phyloP scores from a whole-genome alignment of 2,113 vertebrate species.

The Aspiorhynchus laticeps region DNA sequence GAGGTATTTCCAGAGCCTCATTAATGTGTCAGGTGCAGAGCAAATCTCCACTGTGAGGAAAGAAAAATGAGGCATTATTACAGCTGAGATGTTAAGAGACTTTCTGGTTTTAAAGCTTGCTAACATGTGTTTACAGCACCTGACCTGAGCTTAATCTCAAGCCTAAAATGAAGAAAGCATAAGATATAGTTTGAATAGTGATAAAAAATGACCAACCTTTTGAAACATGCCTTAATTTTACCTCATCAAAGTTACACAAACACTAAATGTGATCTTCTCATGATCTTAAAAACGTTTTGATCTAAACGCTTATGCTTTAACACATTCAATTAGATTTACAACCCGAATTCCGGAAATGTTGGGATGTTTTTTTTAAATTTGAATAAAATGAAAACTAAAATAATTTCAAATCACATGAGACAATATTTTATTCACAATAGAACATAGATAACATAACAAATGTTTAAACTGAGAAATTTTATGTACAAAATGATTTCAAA shows the following conservation, averaged over 20 bases:
- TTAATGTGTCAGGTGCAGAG: slow-evolving; percentile 52
- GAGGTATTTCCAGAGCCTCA: slow-evolving; percentile 45
- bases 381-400: too few relatives aligned
- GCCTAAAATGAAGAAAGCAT: not conserved
- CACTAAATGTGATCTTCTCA: not conserved
- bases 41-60: slow-evolving; percentile 46
- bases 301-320: not conserved
- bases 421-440: too few relatives aligned
- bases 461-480: too few relatives aligned
- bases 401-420: too few relatives aligned
- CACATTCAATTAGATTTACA: not conserved
- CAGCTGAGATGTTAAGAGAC: slow-evolving; percentile 27
- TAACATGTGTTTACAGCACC: not conserved
- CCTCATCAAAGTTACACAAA: not conserved
- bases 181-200: not conserved
- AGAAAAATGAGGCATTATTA: slow-evolving; percentile 39
- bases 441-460: too few relatives aligned
- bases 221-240: not conserved
- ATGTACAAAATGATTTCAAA: too few relatives aligned
- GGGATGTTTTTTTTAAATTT: too few relatives aligned
- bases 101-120: not conserved
- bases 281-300: not conserved
- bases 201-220: not conserved
- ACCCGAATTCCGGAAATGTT: too few relatives aligned
- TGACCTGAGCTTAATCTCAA: not conserved